Base-by-base conservation (phyloP, 2,888 invertebrate genomes). In the Spicauda simplicius region DNA sequence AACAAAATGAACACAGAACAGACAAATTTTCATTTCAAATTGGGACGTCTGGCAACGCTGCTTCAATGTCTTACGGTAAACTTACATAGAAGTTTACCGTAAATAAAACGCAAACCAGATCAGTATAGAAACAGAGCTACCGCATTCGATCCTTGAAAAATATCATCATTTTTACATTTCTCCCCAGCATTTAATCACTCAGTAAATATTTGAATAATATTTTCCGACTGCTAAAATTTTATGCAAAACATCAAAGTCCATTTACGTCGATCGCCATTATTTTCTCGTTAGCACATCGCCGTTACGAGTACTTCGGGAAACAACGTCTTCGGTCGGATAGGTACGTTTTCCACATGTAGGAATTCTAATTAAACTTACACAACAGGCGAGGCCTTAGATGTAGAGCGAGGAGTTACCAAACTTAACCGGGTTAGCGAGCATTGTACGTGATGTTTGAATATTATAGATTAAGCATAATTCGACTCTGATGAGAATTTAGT, bases 351-450 rank as follows among this genome's bases (percentile, higher is more conserved):
- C 65, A 59, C 64, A 41, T 25, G 63, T 56, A 64, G 71, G 66
- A 72, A 71, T 71, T 71, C 69, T 71, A 72, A 72, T 72, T 71
- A 71, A 72, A 71, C 71, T 72, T 68, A 71, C 50, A 68, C 63
- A 69, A 61, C 63, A 57, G 71, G 64, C 56, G 11, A 60, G 52
- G 55, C 66, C 30, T 65, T 65, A 62, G 65, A 25, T 25, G 25
- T 25, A 5, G 25, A 25, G 25, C 57, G 64, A 68, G 68, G 69
- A 70, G 69, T 70, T 70, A 65, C 63, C 63, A 63, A 70, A 72
- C 68, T 72, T 69, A 68, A 53, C 53, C 67, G 52, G 64, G 25
- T 65, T 59, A 53, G 37, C 25, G 37, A 54, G 30, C 58, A 65
- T 59, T 57, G 57, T 64, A 70, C 64, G 60, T 58, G 59, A 57